These are phyloP conservation scores for Drosophila lowei DNA, from an alignment of 1,140 invertebrate species.

Conservation along the genomic window DNA sequence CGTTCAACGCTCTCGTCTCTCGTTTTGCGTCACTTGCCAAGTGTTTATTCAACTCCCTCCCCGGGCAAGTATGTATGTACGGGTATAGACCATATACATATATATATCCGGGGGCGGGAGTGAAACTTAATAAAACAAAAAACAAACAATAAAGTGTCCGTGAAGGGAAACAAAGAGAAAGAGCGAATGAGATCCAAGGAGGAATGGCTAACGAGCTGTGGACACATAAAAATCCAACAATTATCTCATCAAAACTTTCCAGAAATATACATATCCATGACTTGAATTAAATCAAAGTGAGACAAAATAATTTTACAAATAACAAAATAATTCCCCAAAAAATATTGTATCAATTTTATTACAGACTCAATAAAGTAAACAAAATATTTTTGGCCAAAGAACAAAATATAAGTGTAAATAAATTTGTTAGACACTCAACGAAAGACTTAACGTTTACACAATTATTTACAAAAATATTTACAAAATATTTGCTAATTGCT, in stretches of 20 bases:
- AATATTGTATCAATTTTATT: background rate
- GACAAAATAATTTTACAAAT: slow-evolving; percentile 6
- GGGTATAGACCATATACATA: background rate
- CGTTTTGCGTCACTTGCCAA: slow-evolving; percentile 69
- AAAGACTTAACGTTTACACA: no score
- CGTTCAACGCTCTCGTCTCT: slow-evolving; percentile 20
- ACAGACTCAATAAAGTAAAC: no score
- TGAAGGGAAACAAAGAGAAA: background rate
- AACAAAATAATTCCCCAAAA: background rate
- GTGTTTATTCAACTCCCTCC: slow-evolving; percentile 71
- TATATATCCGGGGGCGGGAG: slow-evolving; percentile 5
- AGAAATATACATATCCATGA: no score
- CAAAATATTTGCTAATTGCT: no score
- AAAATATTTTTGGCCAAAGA: no score
- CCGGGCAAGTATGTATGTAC: slow-evolving; percentile 35
- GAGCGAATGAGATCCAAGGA: slow-evolving; percentile 2
- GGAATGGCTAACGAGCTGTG: slow-evolving; percentile 30
- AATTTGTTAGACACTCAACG: no score
- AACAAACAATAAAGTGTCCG: slow-evolving; percentile 28
- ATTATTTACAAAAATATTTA: no score
- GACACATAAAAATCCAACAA: background rate
- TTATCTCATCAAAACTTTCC: no score
- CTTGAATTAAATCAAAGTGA: background rate
- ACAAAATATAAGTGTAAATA: no score
- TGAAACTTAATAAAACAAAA: slow-evolving; percentile 26